Percentiles rank a stretch among this genome's conserved stretches.
Conservation (phyloP, 2,113 vertebrate species). For the Phaethornis superciliosus region DNA sequence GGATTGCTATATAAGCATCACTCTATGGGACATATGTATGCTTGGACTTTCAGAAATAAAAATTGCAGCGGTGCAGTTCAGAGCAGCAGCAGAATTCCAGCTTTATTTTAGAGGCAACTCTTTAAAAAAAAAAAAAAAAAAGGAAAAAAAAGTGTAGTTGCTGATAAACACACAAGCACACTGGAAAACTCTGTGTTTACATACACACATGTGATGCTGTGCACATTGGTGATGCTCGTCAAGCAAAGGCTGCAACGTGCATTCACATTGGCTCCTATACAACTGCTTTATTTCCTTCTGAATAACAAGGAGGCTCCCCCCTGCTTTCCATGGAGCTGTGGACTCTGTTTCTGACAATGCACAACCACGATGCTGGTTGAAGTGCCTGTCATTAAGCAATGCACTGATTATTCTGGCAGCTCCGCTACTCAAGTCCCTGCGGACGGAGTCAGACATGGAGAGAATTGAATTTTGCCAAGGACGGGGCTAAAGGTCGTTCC, state of each 20-base stretch:
- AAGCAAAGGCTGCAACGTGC: not conserved
- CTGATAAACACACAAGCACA: not conserved
- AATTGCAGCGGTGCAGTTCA: not conserved
- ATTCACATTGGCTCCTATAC: not conserved
- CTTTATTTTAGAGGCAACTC: not conserved
- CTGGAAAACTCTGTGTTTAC: not conserved
- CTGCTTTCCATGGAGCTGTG: not conserved
- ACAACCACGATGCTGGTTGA: constrained; percentile 32
- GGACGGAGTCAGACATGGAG: constrained; percentile 74
- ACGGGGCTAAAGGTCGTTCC: constrained; percentile 73
- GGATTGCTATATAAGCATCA: not conserved
- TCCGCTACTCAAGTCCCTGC: constrained; percentile 52
- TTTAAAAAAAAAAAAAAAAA: not conserved
- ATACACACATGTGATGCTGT: accelerated
- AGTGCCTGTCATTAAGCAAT: constrained; percentile 74
- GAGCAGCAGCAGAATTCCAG: not conserved
- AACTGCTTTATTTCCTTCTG: not conserved
- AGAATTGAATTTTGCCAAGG: constrained; percentile 77
- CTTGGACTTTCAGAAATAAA: not conserved
- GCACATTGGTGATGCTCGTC: accelerated
- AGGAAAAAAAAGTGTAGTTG: not conserved
- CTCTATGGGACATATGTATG: not conserved
- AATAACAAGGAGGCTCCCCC: not conserved
- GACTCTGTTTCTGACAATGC: constrained; percentile 53
- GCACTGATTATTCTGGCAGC: constrained; percentile 75